Percentiles rank a stretch among this genome's conserved stretches.
Evolutionary conservation across 2,113 vertebrate genomes (phyloP).

Genomic region (Gracilinanus agilis): DNA sequence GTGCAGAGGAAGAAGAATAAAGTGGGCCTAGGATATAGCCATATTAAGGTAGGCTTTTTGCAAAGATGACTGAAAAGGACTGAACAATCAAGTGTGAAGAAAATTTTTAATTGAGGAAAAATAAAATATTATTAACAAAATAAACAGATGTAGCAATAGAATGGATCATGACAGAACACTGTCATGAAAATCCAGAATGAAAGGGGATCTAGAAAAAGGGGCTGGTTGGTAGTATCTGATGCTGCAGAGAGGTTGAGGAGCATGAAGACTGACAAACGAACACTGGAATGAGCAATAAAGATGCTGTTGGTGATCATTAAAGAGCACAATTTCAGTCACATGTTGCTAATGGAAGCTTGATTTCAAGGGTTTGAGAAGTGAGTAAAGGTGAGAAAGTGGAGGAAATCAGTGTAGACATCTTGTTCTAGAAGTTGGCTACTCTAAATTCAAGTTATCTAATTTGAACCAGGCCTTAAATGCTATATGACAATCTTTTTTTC

Average conservation of each 20-base stretch:
- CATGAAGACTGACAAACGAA: neutral
- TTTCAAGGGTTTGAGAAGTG: neutral
- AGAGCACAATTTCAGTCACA: neutral
- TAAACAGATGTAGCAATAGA: too few species aligned
- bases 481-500: neutral
- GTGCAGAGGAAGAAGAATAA: neutral
- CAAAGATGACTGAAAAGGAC: neutral
- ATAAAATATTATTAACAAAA: too few species aligned
- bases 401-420: neutral
- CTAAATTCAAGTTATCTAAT: neutral
- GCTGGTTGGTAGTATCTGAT: neutral
- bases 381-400: neutral
- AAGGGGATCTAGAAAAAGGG: neutral
- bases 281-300: neutral
- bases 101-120: neutral
- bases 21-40: neutral
- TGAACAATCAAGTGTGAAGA: neutral
- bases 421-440: neutral
- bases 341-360: neutral
- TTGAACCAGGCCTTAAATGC: neutral
- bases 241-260: neutral
- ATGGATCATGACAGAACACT: neutral
- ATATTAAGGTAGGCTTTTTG: neutral
- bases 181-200: neutral
- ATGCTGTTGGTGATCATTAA: neutral